Percentiles rank a stretch among this genome's conserved stretches.
phyloP scores from a whole-genome alignment of 2,113 vertebrate genomes.

The Irena cyanogastra region DNA sequence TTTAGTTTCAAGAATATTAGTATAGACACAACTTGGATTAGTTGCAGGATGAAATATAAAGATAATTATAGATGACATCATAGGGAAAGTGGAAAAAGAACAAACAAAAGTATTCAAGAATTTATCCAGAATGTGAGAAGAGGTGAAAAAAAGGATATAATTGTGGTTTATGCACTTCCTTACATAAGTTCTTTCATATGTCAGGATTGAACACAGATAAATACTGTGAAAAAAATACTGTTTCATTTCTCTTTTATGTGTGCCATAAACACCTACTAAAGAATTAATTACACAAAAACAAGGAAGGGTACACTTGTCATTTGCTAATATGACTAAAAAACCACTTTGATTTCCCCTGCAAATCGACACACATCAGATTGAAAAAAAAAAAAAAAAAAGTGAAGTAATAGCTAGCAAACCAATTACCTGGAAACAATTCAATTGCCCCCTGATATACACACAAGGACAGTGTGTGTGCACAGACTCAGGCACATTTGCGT shows the following conservation, averaged over 20 bases:
- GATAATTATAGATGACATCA: not conserved
- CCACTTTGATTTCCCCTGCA: not conserved
- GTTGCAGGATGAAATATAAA: not conserved
- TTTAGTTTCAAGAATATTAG: not conserved
- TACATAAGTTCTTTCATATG: not conserved
- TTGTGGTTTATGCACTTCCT: not conserved
- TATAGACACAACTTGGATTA: not conserved
- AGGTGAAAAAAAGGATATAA: not conserved
- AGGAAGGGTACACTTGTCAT: not conserved
- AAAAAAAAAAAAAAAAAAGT: not conserved
- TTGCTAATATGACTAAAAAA: not conserved
- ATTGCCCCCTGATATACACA: rapidly evolving
- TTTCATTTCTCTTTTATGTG: not conserved
- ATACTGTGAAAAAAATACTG: not conserved
- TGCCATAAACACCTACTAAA: not conserved
- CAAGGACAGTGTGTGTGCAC: not conserved
- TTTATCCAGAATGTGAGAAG: not conserved
- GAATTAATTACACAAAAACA: not conserved
- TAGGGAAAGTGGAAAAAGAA: not conserved
- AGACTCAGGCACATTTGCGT: not conserved
- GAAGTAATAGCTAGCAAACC: not conserved
- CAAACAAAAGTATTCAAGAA: not conserved
- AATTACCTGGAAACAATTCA: not conserved
- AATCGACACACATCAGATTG: not conserved
- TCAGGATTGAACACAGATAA: not conserved